These are phyloP conservation scores for Ploceus nigricollis DNA, from an alignment of 2,113 vertebrate species.

Conservation along the genomic window DNA sequence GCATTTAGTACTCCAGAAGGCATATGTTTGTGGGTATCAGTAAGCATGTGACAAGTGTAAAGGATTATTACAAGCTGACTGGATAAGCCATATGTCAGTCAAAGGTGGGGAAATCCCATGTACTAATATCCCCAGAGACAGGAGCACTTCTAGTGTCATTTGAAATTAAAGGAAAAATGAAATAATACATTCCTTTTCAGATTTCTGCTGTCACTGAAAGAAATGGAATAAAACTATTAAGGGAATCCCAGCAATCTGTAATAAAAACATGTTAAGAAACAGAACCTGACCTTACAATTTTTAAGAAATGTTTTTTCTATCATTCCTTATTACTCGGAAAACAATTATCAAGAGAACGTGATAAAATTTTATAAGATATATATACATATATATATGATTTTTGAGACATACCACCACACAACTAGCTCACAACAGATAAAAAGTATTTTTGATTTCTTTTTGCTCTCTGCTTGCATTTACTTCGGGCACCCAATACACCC, in stretches of 20 bases:
- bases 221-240: not conserved
- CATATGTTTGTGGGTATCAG: not conserved
- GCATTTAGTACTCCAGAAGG: not conserved
- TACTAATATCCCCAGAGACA: not conserved
- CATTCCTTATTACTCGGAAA: not conserved
- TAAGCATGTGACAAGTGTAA: not conserved
- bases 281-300: not conserved
- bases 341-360: not conserved
- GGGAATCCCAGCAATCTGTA: not conserved
- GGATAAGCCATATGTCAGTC: slow-evolving; percentile 9
- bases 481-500: not conserved
- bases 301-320: not conserved
- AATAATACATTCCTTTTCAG: not conserved
- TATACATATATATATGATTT: too few species aligned
- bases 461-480: not conserved
- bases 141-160: not conserved
- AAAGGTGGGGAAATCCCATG: not conserved
- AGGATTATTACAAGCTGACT: not conserved
- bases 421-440: not conserved
- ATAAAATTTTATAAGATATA: not conserved
- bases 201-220: not conserved
- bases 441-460: not conserved
- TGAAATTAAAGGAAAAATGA: slow-evolving; percentile 6
- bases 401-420: not conserved
- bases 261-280: not conserved